A percentile compares a stretch with the other conserved stretches of the same genome.
phyloP scores from a whole-genome alignment of 2,797 vertebrate species.

The Coregonus suidteri region DNA sequence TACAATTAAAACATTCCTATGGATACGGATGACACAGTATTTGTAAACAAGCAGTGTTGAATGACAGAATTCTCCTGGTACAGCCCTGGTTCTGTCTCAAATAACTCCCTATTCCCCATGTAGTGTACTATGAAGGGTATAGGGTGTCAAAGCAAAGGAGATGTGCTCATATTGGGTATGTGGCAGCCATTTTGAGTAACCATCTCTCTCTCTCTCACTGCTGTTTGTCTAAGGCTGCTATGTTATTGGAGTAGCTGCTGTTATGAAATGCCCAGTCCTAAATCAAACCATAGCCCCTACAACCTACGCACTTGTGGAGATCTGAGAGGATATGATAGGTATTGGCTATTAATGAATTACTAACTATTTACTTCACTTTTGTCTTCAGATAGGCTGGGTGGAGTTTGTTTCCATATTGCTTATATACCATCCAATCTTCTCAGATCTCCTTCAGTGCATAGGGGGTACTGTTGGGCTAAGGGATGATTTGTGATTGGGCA shows the following conservation, averaged over 20 bases:
- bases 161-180: not conserved
- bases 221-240: constrained; percentile 20
- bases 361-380: not conserved
- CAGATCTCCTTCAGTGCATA: not conserved
- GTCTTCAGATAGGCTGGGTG: not conserved
- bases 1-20: not conserved
- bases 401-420: not conserved
- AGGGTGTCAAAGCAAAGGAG: not conserved
- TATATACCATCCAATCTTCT: not conserved
- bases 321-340: not conserved
- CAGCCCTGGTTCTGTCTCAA: not conserved
- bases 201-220: not conserved
- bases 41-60: constrained; percentile 3
- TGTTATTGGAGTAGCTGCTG: constrained; percentile 39
- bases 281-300: not conserved
- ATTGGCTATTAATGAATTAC: not conserved
- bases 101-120: not conserved
- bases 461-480: not conserved
- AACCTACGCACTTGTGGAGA: not conserved
- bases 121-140: no score
- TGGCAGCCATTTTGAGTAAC: not conserved
- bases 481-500: not conserved
- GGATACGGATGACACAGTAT: not conserved
- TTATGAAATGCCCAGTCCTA: constrained; percentile 16
- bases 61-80: not conserved